These are phyloP conservation scores for Drosophila kepulauana DNA, from an alignment of 1,140 invertebrate species.

Conservation along the genomic window DNA sequence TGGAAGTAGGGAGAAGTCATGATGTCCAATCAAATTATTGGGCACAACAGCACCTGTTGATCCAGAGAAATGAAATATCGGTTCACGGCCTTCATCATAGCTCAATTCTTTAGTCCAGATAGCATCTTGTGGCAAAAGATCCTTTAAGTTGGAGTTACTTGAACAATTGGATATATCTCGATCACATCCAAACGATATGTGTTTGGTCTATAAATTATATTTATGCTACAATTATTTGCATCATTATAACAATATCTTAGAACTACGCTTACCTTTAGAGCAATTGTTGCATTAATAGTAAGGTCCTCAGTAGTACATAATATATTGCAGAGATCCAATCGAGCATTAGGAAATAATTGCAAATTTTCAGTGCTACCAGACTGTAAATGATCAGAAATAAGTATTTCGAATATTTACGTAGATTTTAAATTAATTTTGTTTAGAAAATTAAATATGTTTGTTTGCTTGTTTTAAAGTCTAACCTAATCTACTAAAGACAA, in stretches of 20 bases:
- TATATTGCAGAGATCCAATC: conserved; percentile 95
- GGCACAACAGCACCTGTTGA: conserved; percentile 95
- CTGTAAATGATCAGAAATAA: conserved; percentile 41
- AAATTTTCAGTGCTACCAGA: conserved; percentile 78
- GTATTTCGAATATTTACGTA: too few species aligned
- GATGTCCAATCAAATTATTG: conserved; percentile 87
- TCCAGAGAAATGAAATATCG: conserved; percentile 98
- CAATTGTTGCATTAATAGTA: conserved; percentile 70
- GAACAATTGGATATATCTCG: conserved; percentile 85
- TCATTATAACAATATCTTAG: background rate
- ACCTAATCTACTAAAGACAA: too few species aligned
- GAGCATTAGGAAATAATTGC: conserved; percentile 92
- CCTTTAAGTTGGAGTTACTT: conserved; percentile 86
- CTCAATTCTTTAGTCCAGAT: conserved; percentile 95
- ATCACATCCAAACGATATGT: conserved; percentile 84
- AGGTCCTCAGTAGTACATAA: conserved; percentile 88
- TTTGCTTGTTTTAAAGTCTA: too few species aligned
- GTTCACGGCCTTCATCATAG: conserved; percentile 96
- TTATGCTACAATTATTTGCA: background rate
- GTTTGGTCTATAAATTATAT: conserved; percentile 69
- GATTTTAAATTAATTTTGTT: too few species aligned
- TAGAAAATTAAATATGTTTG: too few species aligned
- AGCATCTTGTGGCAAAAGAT: conserved; percentile 93
- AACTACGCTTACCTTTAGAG: conserved; percentile 67
- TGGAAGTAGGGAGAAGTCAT: conserved; percentile 85